Evolutionary conservation across 2,113 vertebrate genomes (phyloP).

Genomic region (Etia nguti): DNA sequence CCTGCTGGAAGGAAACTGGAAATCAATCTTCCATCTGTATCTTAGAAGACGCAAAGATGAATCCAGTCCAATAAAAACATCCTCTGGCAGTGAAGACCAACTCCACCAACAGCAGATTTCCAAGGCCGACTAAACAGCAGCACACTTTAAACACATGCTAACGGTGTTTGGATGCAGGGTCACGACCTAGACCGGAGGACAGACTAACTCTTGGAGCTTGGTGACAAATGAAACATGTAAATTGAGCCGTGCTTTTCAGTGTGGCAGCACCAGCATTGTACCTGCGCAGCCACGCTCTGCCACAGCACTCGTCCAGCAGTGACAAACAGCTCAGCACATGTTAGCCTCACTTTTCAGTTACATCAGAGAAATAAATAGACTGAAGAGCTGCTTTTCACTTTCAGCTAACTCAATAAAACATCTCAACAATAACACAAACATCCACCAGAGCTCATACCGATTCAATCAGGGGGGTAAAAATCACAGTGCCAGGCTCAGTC

Average conservation of each 20-base stretch:
- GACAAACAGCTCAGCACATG: neutral
- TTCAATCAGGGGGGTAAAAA: neutral
- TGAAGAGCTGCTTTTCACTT: neutral
- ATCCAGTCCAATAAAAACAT: neutral
- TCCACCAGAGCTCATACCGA: neutral
- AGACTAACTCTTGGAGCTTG: neutral
- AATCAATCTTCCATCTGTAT: neutral
- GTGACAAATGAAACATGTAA: neutral
- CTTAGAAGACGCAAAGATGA: neutral
- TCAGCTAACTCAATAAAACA: neutral
- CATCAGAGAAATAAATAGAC: neutral
- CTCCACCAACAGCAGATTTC: neutral
- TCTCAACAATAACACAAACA: neutral
- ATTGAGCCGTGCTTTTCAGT: neutral
- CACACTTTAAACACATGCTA: accelerated
- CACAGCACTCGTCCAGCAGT: neutral
- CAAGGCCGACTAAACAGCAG: neutral
- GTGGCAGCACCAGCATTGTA: accelerated
- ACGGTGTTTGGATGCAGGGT: neutral
- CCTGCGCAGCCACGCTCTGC: neutral
- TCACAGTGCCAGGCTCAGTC: neutral
- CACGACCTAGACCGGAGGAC: accelerated
- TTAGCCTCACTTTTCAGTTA: neutral
- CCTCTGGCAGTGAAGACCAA: neutral
- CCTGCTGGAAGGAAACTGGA: neutral